Evolutionary conservation across 2,888 invertebrate genomes (phyloP), one percentile per base, ranked within the genome.

Genomic region (Stratiomys singularior): DNA sequence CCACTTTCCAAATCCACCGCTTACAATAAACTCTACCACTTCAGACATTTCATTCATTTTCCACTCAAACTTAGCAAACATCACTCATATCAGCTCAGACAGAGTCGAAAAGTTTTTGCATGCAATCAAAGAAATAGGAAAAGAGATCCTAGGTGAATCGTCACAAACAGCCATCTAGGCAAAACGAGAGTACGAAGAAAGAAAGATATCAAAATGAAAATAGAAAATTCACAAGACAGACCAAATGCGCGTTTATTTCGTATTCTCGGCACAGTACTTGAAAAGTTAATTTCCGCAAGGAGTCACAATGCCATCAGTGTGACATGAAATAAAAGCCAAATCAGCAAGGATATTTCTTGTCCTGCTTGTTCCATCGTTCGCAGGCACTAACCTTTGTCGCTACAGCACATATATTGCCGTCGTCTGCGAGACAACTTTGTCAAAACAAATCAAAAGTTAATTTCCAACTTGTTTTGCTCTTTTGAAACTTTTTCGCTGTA

Each of bases 361-460:
- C n/a, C n/a, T n/a, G n/a, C n/a, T n/a, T n/a, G n/a, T n/a, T n/a
- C n/a, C n/a, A n/a, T n/a, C n/a, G n/a, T n/a, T n/a, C n/a, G n/a
- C n/a, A n/a, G n/a, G n/a, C n/a, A n/a, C n/a, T n/a, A n/a, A 37
- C 37, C 37, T 5, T 60, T 60, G n/a, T 60, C 25, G 23, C 23
- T 21, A 15, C 15, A 15, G 13, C 13, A 7, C 13, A 25, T n/a
- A 60, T 60, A 60, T 60, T 5, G 3, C 23, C 52, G 52, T 60
- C n/a, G 46, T n/a, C 28, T 25, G 23, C 71, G 52, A 37, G 37
- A 37, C 30, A 72, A 72, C 23, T 72, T 72, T 37, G 72, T 72
- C 72, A 72, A 27, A 72, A 72, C 72, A 72, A 72, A 72, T 72
- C 72, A 72, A 72, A 72, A 72, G 72, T 72, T 72, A 72, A 72